Conservation (phyloP, 2,113 vertebrate genomes). For the Oryctolagus cuniculus region DNA sequence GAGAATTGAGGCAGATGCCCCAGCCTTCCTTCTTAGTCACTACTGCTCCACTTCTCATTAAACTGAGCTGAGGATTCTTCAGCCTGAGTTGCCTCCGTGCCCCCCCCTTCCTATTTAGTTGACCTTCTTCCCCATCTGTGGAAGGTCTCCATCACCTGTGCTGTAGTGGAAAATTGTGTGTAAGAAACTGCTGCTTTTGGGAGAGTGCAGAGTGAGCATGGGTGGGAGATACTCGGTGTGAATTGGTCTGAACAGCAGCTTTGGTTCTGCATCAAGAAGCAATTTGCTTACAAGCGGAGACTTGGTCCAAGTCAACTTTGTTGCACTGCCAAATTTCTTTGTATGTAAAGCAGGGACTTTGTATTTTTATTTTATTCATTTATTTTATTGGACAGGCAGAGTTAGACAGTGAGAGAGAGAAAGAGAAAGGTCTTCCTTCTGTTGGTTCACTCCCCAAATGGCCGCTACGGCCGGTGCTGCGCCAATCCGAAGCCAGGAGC, state of each 20-base stretch:
- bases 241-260: conserved; percentile 69
- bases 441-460: no score
- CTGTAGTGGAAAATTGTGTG: not conserved
- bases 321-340: conserved; percentile 83
- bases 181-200: conserved; percentile 45
- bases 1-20: not conserved
- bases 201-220: conserved; percentile 40
- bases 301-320: conserved; percentile 84
- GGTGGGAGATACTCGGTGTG: conserved; percentile 57
- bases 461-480: no score
- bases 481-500: no score
- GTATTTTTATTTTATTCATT: not conserved
- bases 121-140: not conserved
- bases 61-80: not conserved
- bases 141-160: not conserved
- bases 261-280: conserved; percentile 81
- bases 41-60: not conserved
- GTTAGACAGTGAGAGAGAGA: no score
- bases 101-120: not conserved
- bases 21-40: not conserved
- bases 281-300: conserved; percentile 85
- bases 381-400: no score
- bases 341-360: conserved; percentile 87
- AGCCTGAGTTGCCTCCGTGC: not conserved
- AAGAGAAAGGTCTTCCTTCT: no score